Percentiles rank a stretch among this genome's conserved stretches.
Evolutionary conservation across 1,140 invertebrate genomes (phyloP).

Genomic region (Drosophila pectinifera): DNA sequence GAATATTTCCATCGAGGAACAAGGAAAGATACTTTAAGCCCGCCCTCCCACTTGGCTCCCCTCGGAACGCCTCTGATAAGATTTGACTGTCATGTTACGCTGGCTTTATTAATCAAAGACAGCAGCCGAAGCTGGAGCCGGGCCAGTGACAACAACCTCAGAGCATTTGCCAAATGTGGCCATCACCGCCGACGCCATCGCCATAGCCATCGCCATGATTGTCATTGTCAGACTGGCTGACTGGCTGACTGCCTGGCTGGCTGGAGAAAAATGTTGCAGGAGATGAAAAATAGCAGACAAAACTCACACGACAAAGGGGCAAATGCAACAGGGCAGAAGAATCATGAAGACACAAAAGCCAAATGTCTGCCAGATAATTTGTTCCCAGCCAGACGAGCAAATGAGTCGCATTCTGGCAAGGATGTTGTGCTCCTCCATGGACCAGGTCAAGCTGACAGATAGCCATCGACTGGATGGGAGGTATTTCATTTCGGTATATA

Average conservation of each 20-base stretch:
- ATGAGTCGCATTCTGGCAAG: conserved; percentile 10
- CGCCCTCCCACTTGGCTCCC: background rate
- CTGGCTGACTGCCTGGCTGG: background rate
- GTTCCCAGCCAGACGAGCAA: conserved; percentile 7
- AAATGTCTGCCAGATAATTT: conserved; percentile 32
- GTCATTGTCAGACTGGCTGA: conserved; percentile 18
- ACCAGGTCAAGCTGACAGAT: conserved; percentile 5
- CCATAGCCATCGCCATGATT: no score
- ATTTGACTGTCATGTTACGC: conserved; percentile 51
- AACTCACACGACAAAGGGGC: background rate
- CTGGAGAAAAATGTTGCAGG: conserved; percentile 8
- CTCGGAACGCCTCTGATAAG: conserved; percentile 37
- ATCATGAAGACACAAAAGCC: conserved; percentile 17
- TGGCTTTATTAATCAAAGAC: conserved; percentile 55
- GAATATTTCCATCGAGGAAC: conserved; percentile 26
- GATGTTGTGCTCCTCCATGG: background rate
- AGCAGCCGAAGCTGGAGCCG: background rate
- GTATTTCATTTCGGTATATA: no score
- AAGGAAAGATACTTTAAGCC: conserved; percentile 55
- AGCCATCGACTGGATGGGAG: background rate
- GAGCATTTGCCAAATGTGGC: conserved; percentile 48
- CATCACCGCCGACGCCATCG: conserved; percentile 20
- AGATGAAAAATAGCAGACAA: conserved; percentile 29
- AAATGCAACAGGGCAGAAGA: conserved; percentile 20
- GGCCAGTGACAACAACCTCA: conserved; percentile 17